Conservation (phyloP, 1,140 invertebrate species). For the Drosophila virilis region DNA sequence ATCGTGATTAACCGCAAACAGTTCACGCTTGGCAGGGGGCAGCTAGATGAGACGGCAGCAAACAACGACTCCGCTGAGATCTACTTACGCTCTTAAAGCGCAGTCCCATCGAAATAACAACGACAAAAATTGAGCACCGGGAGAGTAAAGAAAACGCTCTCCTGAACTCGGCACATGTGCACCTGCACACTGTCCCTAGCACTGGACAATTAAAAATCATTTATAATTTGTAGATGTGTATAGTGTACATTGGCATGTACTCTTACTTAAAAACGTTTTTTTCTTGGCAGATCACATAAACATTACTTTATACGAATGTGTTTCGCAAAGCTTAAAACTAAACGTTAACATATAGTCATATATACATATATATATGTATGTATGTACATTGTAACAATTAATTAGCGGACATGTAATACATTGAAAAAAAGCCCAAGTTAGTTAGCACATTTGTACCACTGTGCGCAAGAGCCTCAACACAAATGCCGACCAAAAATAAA, state of each 20-base stretch:
- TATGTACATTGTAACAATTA: no score
- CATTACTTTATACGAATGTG: no score
- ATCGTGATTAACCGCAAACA: slow-evolving; percentile 61
- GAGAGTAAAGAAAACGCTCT: slow-evolving; percentile 19
- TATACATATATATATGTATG: no score
- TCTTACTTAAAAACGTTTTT: no score
- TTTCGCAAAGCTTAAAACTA: no score
- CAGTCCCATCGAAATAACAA: slow-evolving; percentile 24
- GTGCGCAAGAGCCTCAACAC: slow-evolving; percentile 27
- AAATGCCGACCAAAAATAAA: slow-evolving; percentile 67
- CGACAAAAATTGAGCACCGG: slow-evolving; percentile 12
- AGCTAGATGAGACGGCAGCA: not conserved
- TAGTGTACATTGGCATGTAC: not conserved
- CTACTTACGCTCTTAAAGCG: slow-evolving; percentile 48
- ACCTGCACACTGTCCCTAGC: slow-evolving; percentile 25
- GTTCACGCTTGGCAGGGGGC: slow-evolving; percentile 19
- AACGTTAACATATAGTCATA: not conserved
- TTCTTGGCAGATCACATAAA: no score
- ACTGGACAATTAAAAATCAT: slow-evolving; percentile 1
- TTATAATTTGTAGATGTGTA: not conserved
- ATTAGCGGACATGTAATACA: not conserved
- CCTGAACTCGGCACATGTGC: slow-evolving; percentile 33
- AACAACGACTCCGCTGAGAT: slow-evolving; percentile 32
- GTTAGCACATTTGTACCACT: slow-evolving; percentile 34
- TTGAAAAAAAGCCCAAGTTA: not conserved